These are phyloP conservation scores for Panthera tigris DNA, from an alignment of 2,113 vertebrate species.

Conservation along the genomic window DNA sequence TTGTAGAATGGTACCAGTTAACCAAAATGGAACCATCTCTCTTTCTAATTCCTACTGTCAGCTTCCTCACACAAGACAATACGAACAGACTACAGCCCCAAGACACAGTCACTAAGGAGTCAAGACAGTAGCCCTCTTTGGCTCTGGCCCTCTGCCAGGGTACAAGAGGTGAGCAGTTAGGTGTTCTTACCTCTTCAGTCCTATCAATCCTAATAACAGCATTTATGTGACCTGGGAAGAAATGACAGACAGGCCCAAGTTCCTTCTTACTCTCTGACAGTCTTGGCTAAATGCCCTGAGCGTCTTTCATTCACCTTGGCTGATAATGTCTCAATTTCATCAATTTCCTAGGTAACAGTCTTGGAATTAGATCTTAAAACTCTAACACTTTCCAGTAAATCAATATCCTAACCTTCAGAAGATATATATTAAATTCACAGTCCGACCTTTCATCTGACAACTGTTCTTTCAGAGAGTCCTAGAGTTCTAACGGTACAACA, in stretches of 20 bases:
- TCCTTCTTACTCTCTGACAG: not conserved
- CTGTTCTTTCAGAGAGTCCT: not conserved
- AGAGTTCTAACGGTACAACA: not conserved
- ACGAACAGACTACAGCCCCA: not conserved
- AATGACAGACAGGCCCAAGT: not conserved
- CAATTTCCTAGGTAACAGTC: slow-evolving; percentile 33
- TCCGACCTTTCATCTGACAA: slow-evolving; percentile 21
- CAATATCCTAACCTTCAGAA: slow-evolving; percentile 54
- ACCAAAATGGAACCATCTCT: not conserved
- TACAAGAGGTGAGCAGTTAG: not conserved
- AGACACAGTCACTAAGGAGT: not conserved
- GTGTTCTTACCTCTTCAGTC: not conserved
- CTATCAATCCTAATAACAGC: not conserved
- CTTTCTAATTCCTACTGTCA: not conserved
- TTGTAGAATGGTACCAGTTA: not conserved
- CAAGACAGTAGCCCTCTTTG: not conserved
- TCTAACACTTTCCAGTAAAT: slow-evolving; percentile 46
- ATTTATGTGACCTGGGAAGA: not conserved
- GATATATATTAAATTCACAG: not conserved
- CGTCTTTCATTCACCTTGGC: not conserved
- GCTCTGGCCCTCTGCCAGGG: not conserved
- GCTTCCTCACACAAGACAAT: not conserved
- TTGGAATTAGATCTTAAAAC: slow-evolving; percentile 40
- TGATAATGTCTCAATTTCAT: slow-evolving; percentile 51
- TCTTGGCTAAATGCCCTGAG: not conserved